A percentile compares a stretch with the other conserved stretches of the same genome.
Evolutionary conservation across 2,113 vertebrate species (phyloP).

Genomic region (Fregetta grallaria): DNA sequence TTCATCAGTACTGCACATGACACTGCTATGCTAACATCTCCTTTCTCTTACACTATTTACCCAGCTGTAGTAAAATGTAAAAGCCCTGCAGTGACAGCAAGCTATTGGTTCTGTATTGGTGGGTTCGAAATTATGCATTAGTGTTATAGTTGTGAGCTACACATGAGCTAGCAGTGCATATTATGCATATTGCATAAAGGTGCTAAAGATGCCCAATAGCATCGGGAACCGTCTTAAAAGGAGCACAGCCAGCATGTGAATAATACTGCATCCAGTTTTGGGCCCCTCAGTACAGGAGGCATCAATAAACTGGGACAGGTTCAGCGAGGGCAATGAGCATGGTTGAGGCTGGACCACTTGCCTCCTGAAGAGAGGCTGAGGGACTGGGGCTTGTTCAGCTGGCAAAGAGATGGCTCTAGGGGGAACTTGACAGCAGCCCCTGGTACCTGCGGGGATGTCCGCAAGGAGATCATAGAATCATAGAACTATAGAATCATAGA

Average conservation of each 20-base stretch:
- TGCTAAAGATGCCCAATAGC: not conserved
- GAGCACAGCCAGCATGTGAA: not conserved
- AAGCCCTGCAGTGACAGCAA: not conserved
- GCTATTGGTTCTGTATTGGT: not conserved
- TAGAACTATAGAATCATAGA: not conserved
- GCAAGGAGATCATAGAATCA: not conserved
- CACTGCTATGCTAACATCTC: not conserved
- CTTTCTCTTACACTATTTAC: not conserved
- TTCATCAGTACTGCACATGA: not conserved
- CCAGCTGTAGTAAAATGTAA: not conserved
- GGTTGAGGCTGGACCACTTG: not conserved
- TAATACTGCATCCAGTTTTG: not conserved
- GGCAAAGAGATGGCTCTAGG: not conserved
- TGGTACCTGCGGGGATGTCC: not conserved
- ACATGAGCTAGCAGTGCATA: not conserved
- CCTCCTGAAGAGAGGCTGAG: not conserved
- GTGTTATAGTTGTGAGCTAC: not conserved
- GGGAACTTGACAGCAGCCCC: not conserved
- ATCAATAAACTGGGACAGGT: not conserved
- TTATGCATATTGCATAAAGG: not conserved
- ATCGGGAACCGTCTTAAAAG: not conserved
- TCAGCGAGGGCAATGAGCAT: not conserved
- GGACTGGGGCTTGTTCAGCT: not conserved
- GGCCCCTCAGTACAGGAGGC: not conserved
- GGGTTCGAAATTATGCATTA: not conserved